Percentiles rank a stretch among this genome's conserved stretches.
Evolutionary conservation across 2,113 vertebrate species (phyloP).

Genomic region (Tragelaphus scriptus): DNA sequence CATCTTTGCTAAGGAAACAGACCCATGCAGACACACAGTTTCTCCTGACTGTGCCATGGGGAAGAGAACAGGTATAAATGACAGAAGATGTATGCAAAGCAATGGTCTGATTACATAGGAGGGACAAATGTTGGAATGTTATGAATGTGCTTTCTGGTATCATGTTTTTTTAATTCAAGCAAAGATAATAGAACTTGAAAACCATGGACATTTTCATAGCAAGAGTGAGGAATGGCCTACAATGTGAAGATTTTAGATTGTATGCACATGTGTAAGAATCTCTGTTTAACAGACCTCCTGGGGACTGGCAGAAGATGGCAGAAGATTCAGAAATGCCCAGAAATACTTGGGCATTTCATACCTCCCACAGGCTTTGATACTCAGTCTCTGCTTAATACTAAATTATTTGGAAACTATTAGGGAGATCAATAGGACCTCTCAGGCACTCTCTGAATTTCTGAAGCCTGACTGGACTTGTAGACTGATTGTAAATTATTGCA

Average conservation of each 20-base stretch:
- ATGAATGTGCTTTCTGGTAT: neutral
- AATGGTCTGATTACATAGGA: neutral
- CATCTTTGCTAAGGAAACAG: neutral
- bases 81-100: neutral
- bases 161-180: neutral
- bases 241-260: neutral
- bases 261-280: neutral
- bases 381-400: neutral
- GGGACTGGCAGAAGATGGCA: neutral
- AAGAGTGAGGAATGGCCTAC: neutral
- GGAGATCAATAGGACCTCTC: neutral
- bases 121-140: neutral
- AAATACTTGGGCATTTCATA: neutral
- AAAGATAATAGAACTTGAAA: neutral
- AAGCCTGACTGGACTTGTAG: slow-evolving; percentile 18
- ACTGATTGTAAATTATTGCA: neutral
- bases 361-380: slow-evolving; percentile 15
- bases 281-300: neutral
- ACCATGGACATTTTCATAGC: neutral
- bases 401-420: slow-evolving; percentile 14
- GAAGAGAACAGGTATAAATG: neutral
- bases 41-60: neutral
- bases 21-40: neutral
- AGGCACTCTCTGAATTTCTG: neutral
- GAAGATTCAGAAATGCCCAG: neutral